Evolutionary conservation across 2,888 invertebrate species (phyloP).

Genomic region (Oligia fasciuncula): DNA sequence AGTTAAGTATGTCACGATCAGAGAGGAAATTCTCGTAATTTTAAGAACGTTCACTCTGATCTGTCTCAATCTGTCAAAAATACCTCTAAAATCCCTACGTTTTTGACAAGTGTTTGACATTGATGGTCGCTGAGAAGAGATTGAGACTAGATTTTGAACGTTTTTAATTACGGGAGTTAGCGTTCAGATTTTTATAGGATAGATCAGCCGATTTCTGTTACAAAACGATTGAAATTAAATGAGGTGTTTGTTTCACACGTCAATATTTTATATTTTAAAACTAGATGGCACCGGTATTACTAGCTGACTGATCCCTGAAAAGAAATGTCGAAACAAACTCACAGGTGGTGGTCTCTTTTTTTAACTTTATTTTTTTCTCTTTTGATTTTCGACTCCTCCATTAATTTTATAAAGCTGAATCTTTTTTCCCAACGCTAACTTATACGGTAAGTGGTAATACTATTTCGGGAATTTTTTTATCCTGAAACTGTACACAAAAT

Average conservation of each 20-base stretch:
- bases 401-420: neutral
- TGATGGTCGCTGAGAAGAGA: no score
- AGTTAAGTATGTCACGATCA: neutral
- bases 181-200: neutral
- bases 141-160: no score
- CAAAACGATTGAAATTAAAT: neutral
- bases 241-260: neutral
- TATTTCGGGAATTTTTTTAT: neutral
- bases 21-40: no score
- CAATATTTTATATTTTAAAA: neutral
- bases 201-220: neutral
- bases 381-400: neutral
- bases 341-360: neutral
- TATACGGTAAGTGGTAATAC: neutral
- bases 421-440: neutral
- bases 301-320: no score
- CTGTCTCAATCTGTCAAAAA: no score
- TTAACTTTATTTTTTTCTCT: neutral
- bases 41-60: no score
- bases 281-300: no score
- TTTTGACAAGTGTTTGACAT: no score
- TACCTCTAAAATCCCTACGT: no score
- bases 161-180: no score
- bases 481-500: neutral
- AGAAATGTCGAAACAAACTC: neutral